Percentiles rank a stretch among this genome's conserved stretches.
Conservation (phyloP, 2,888 invertebrate species). For the Pristionchus maxplancki region DNA sequence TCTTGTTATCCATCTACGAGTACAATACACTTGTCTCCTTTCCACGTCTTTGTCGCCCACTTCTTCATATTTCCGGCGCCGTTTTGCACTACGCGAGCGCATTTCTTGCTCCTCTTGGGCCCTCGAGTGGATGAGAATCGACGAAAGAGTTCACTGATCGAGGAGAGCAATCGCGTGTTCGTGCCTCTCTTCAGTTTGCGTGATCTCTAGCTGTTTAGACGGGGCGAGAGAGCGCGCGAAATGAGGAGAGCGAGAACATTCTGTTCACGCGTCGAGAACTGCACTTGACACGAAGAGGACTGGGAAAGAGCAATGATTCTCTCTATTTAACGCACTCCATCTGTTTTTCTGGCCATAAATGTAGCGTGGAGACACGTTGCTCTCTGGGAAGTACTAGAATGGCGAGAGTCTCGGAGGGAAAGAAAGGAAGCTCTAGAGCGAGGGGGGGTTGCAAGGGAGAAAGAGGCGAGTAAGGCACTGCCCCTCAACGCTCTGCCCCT, state of each 20-base stretch:
- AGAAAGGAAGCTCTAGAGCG: background rate
- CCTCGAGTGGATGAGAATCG: background rate
- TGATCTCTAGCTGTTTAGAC: background rate
- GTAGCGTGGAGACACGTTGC: too few species aligned
- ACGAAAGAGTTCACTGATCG: background rate
- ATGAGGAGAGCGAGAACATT: background rate
- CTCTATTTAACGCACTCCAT: too few species aligned
- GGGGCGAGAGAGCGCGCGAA: background rate
- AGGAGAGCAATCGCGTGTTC: slow-evolving; percentile 18
- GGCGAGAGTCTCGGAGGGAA: background rate
- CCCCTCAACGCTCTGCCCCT: background rate
- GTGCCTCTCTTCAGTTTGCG: background rate
- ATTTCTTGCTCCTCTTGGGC: background rate
- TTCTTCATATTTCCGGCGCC: background rate
- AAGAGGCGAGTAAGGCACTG: slow-evolving; percentile 16
- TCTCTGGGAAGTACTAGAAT: slow-evolving; percentile 1
- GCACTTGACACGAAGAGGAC: slow-evolving; percentile 17
- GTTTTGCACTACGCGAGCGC: background rate
- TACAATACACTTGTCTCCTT: background rate
- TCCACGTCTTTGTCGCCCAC: background rate
- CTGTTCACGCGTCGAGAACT: background rate
- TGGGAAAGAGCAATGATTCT: background rate
- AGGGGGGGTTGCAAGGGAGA: background rate
- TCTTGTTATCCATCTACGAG: background rate
- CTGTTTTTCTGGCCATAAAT: too few species aligned